A percentile compares a stretch with the other conserved stretches of the same genome.
These are phyloP conservation scores for Drosophila mulleri DNA, from an alignment of 2,888 invertebrate genomes.

Conservation along the genomic window DNA sequence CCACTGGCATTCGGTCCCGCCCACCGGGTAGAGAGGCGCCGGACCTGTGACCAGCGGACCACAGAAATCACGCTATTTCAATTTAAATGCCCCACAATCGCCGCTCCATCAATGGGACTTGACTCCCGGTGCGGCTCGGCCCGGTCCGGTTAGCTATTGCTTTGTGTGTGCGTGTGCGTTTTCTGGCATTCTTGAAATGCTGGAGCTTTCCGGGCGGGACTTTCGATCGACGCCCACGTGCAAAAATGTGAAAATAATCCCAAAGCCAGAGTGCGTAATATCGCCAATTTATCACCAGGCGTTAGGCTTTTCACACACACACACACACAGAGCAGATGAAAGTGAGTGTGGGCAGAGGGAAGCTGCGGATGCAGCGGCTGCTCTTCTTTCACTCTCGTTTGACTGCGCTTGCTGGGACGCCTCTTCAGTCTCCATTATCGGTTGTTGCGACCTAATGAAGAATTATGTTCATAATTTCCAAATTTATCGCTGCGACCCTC, in stretches of 20 bases:
- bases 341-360: conserved; percentile 55
- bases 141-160: conserved; percentile 29
- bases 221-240: conserved; percentile 67
- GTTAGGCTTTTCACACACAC: conserved; percentile 41
- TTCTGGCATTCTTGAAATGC: conserved; percentile 68
- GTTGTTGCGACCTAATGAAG: conserved; percentile 76
- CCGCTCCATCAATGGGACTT: conserved; percentile 51
- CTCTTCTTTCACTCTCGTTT: conserved; percentile 45
- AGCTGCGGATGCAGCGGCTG: background rate
- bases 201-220: conserved; percentile 25
- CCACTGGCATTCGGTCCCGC: conserved; percentile 30
- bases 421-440: conserved; percentile 69
- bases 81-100: conserved; percentile 74
- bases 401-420: conserved; percentile 34
- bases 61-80: conserved; percentile 82
- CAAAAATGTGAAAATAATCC: conserved; percentile 66
- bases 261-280: conserved; percentile 69
- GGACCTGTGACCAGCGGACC: conserved; percentile 62
- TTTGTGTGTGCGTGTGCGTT: conserved; percentile 40
- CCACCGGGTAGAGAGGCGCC: conserved; percentile 4
- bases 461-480: conserved; percentile 81
- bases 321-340: conserved; percentile 29
- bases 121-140: conserved; percentile 22
- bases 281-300: conserved; percentile 76
- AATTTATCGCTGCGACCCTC: conserved; percentile 75